Percentiles rank a stretch among this genome's conserved stretches.
Conservation (phyloP, 2,113 vertebrate genomes). For the Melanerpes aurifrons region DNA sequence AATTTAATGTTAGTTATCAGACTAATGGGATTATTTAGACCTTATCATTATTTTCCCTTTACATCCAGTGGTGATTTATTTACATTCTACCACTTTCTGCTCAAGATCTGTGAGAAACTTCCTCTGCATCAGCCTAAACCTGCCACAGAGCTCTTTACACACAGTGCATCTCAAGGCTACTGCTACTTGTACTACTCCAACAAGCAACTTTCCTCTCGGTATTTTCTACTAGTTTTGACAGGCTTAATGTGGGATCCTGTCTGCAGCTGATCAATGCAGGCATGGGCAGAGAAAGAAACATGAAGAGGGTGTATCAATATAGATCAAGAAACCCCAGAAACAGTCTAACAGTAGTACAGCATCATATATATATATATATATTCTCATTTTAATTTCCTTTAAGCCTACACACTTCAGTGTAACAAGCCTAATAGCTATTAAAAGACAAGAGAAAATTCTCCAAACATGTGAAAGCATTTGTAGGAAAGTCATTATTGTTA, state of each 20-base stretch:
- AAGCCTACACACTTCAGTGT: slow-evolving; percentile 25
- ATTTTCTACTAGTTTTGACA: not conserved
- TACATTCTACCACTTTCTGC: no score
- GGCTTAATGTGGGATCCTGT: not conserved
- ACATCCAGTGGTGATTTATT: no score
- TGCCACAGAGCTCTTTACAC: not conserved
- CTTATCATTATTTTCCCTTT: no score
- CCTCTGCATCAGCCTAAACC: no score
- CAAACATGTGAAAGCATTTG: slow-evolving; percentile 48
- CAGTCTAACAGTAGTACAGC: not conserved
- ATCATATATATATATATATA: not conserved
- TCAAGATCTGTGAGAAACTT: no score
- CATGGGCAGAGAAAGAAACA: not conserved
- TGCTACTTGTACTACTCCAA: not conserved
- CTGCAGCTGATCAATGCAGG: not conserved
- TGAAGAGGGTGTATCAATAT: not conserved
- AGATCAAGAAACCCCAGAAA: not conserved
- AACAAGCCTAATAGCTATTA: slow-evolving; percentile 64
- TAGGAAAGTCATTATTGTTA: slow-evolving; percentile 59
- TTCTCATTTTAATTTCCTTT: slow-evolving; percentile 60
- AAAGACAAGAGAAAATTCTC: slow-evolving; percentile 63
- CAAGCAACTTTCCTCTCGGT: not conserved
- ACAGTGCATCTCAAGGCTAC: not conserved
- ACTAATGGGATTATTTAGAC: no score
- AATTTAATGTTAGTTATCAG: no score